A percentile compares a stretch with the other conserved stretches of the same genome.
Evolutionary conservation across 2,797 vertebrate species (phyloP).

Genomic region (Clarias fuscus): DNA sequence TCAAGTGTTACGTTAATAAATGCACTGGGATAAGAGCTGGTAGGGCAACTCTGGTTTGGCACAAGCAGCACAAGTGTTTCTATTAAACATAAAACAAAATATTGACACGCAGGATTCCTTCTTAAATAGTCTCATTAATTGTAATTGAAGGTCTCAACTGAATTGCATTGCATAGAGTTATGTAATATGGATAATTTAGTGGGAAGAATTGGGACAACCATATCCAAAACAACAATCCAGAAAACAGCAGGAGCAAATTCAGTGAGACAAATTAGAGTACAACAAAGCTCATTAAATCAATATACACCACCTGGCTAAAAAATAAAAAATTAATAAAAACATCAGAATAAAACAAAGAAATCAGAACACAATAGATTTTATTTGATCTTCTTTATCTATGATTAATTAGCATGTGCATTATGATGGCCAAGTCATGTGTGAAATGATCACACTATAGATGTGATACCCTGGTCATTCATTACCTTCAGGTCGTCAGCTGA

Average conservation of each 20-base stretch:
- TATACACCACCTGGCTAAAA: too few species aligned
- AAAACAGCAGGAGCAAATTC: not conserved
- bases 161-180: not conserved
- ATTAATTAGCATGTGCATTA: too few species aligned
- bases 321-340: too few species aligned
- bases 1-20: slow-evolving; percentile 39
- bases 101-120: not conserved
- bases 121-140: not conserved
- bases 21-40: slow-evolving; percentile 25
- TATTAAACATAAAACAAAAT: not conserved
- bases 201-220: not conserved
- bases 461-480: too few species aligned
- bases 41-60: too few species aligned
- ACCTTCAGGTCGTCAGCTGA: too few species aligned
- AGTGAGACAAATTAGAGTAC: not conserved
- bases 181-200: not conserved
- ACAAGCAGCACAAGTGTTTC: not conserved
- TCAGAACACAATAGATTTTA: too few species aligned
- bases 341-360: too few species aligned
- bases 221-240: not conserved
- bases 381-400: too few species aligned
- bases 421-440: too few species aligned
- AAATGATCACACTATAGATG: too few species aligned
- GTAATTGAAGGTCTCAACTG: not conserved
- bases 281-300: not conserved